These are phyloP conservation scores for Entomobrya multifasciata DNA, from an alignment of 2,888 invertebrate genomes.

Conservation along the genomic window DNA sequence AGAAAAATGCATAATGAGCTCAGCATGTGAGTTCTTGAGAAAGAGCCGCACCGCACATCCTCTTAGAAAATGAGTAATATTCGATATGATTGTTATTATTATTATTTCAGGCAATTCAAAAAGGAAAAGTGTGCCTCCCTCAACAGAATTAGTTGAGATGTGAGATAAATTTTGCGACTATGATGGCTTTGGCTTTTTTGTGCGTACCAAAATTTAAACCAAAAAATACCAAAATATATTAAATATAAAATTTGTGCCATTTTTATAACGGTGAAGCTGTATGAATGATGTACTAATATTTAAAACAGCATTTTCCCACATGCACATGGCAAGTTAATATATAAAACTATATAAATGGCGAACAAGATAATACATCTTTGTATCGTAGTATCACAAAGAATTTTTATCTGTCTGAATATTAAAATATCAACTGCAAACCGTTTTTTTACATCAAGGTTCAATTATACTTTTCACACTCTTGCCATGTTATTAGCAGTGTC, in stretches of 20 bases:
- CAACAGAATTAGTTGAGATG: conserved; percentile 48
- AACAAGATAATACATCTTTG: no score
- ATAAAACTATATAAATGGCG: no score
- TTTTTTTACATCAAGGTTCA: conserved; percentile 44
- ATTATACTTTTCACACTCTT: conserved; percentile 70
- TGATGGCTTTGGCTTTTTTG: no score
- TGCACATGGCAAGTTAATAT: no score
- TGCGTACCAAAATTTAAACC: conserved; percentile 28
- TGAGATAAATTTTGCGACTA: no score
- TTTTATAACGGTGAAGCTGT: conserved; percentile 57
- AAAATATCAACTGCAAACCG: neutral
- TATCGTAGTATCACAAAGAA: neutral
- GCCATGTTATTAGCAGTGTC: conserved; percentile 63
- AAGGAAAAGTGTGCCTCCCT: conserved; percentile 54
- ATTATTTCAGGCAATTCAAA: conserved; percentile 26
- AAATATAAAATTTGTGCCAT: conserved; percentile 11
- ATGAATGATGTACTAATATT: no score
- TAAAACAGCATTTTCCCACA: no score
- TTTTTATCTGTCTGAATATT: neutral
- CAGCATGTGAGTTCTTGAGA: conserved; percentile 54
- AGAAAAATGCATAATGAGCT: conserved; percentile 61
- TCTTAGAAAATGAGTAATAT: conserved; percentile 19
- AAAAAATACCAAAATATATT: conserved; percentile 19
- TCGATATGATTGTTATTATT: conserved; percentile 10
- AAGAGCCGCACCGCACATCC: conserved; percentile 45